Conservation (phyloP, 30 jellyfish, hydroid and myxozoan species). For the Morbakka virulenta region DNA sequence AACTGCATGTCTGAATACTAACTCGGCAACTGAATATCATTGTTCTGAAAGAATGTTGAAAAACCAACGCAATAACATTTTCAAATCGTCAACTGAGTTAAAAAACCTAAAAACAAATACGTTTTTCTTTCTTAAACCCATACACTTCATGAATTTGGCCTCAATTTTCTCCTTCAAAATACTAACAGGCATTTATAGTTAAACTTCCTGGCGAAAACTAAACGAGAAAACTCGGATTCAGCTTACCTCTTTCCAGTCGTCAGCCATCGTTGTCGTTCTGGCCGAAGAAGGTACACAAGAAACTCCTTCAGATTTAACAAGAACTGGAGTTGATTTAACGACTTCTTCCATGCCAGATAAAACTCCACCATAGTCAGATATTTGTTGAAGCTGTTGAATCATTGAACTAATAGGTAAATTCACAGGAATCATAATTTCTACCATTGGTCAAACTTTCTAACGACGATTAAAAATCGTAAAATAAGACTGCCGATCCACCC, state of each 20-base stretch:
- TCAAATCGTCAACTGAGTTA: no score
- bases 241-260: constrained; percentile 99
- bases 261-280: constrained; percentile 73
- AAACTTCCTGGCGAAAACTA: constrained; percentile 54
- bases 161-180: no score
- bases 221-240: constrained; percentile 71
- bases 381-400: constrained; percentile 74
- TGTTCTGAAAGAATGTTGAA: no score
- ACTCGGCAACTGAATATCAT: no score
- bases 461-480: not conserved
- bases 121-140: no score
- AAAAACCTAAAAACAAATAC: no score
- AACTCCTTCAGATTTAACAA: constrained; percentile 21
- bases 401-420: constrained; percentile 56
- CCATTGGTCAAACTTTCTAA: not conserved
- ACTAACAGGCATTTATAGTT: no score
- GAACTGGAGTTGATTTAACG: constrained; percentile 13
- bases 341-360: constrained; percentile 18
- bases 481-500: not conserved
- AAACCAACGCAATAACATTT: no score
- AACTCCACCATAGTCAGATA: constrained; percentile 41
- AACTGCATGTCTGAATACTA: no score
- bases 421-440: constrained; percentile 67
- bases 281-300: constrained; percentile 35
- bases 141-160: no score